A percentile compares a stretch with the other conserved stretches of the same genome.
Evolutionary conservation across 1,140 invertebrate genomes (phyloP).

Genomic region (Megalopta genalis): DNA sequence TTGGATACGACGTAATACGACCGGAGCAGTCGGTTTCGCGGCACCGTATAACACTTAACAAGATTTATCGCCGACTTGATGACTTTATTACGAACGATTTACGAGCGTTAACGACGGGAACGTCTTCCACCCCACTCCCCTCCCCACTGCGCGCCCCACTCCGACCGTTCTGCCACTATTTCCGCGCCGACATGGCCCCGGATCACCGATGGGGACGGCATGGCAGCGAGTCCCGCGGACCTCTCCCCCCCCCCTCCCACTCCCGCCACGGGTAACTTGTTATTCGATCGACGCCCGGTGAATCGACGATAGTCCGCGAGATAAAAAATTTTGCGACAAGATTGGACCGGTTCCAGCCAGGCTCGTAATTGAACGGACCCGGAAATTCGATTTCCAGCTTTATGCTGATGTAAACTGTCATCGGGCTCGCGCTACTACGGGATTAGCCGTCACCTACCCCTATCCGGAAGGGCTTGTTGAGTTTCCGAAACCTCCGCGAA

Average conservation of each 20-base stretch:
- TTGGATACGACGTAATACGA: constrained; percentile 54
- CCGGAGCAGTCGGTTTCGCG: constrained; percentile 30
- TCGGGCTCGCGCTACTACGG: background rate
- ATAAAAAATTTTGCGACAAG: background rate
- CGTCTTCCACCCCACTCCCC: background rate
- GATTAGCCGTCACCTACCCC: too few relatives aligned
- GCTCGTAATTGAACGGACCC: background rate
- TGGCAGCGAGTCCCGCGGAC: too few relatives aligned
- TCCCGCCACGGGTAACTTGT: constrained; percentile 16
- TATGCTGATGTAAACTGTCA: background rate
- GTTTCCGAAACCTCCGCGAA: too few relatives aligned
- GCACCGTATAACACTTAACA: constrained; percentile 27
- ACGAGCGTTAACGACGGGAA: constrained; percentile 41
- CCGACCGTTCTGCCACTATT: background rate
- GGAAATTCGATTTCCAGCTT: constrained; percentile 13
- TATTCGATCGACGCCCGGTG: background rate
- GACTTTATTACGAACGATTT: constrained; percentile 62
- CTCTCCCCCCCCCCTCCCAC: too few relatives aligned
- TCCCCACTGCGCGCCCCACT: too few relatives aligned
- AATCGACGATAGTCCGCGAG: background rate
- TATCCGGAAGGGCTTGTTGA: too few relatives aligned
- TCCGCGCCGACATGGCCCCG: background rate
- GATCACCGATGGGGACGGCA: background rate
- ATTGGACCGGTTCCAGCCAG: background rate
- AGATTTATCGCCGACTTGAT: constrained; percentile 65